Evolutionary conservation across 1,140 invertebrate genomes (phyloP), one percentile per base, ranked within the genome.

Genomic region (Sitodiplosis mosellana): DNA sequence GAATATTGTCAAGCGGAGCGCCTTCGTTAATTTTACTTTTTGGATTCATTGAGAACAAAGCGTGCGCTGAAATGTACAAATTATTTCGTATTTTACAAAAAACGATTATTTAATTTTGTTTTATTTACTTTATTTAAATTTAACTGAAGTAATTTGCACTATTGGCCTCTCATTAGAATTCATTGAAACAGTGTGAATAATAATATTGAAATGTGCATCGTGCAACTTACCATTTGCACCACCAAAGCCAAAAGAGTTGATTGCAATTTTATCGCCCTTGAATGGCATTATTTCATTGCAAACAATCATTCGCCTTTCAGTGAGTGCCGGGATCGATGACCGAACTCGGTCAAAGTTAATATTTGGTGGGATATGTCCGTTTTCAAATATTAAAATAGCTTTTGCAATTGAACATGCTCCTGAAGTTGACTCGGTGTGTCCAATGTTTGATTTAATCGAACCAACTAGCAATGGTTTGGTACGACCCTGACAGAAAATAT

Each of bases 371-470:
- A 92, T 76, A 4, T 71, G 65, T 17, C 76, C 75, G 3, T 74
- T 75, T 59, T 83, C 76, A 65, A 88, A 83, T 1, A 81, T 76
- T 37, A 90, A 68, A 34, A 57, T 61, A 54, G 87, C 81, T 69
- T 94, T 94, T 4, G 81, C 76, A 37, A 94, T 55, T 1, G 85
- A 83, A 60, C 83, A 87, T 1, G 87, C 64, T 48, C 89, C 90
- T 33, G 88, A 92, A 2, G 83, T 82, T 7, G 88, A 81, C 65
- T 97, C 93, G 1, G 85, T 75, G 61, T 97, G 93, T 0, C 93
- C 93, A 57, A 94, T 73, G 64, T 94, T 95, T 0, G 89, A 90
- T 60, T 97, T 97, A 1, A 92, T 73, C 0, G 90, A 88, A 5
- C 92, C 91, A 52, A 96, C 82, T 22, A 74, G 63, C 0, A 97